Evolutionary conservation across 2,797 vertebrate genomes (phyloP), one percentile per base, ranked within the genome.

Genomic region (Poecile montanus): DNA sequence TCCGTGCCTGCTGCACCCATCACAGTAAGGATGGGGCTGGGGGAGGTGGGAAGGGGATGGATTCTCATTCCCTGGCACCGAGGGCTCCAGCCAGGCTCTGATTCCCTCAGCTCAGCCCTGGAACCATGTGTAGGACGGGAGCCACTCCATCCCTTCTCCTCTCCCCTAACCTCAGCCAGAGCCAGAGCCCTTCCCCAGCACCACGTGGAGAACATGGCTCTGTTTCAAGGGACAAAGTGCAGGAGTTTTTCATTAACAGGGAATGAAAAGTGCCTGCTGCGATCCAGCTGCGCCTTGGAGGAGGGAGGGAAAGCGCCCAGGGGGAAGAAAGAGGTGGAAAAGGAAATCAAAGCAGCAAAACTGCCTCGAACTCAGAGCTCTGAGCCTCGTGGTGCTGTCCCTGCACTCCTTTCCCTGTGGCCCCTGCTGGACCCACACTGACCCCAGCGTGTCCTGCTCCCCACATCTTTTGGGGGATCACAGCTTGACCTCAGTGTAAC

Each of bases 191-290:
- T 73, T 54, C 93, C 93, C 65, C 93, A 30, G 63, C 30, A 45
- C 81, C 95, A 97, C 85, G 76, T 94, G 95, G 76, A 6, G 32
- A 47, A 40, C 10, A 5, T 79, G 96, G 94, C 96, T 78, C 68
- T 0, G 16, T 73, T 95, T 97, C 97, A 97, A 96, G 97, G 97
- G 95, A 96, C 97, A 97, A 97, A 98, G 97, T 97, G 94, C 97
- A 97, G 97, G 66, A 97, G 98, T 98, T 98, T 98, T 96, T 98
- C 92, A 98, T 98, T 98, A 98, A 98, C 97, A 65, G 96, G 42
- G 95, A 96, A 94, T 72, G 94, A 88, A 60, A 74, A 54, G 16
- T 23, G 51, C 84, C 96, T 96, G 91, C 93, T 91, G 89, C 13
- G 74, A 93, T 78, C 94, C 91, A 96, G 97, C 95, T 94, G 89